Evolutionary conservation across 2,888 invertebrate genomes (phyloP), one percentile per base, ranked within the genome.

Genomic region (Endotricha flammealis): DNA sequence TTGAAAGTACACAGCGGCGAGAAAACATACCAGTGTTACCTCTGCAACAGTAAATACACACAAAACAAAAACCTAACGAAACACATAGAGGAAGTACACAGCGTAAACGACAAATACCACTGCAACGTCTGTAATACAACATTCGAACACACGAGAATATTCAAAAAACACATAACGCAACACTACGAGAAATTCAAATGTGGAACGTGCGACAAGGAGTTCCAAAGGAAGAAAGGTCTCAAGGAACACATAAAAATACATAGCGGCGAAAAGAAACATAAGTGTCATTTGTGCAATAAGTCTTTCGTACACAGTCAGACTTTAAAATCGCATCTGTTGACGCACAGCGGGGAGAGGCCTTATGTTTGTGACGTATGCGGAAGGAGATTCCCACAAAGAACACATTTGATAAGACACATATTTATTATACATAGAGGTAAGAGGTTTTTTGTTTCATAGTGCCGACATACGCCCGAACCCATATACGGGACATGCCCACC

Each of bases 331-430:
- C 83, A 85, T 46, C 77, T 79, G 44, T 51, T 68, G 4, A 85
- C 79, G 0, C 83, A 85, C 12, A 82, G 85, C 0, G 82, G 82
- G 0, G 83, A 85, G 39, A 63, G 63, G 1, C 83, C 83, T 0
- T 77, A 77, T 3, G 69, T 85, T 0, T 85, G 85, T 29, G 81
- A 83, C 30, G 64, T 83, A 0, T 85, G 85, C 22, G 85, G 85
- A 0, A 42, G 74, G 0, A 42, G 79, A 4, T 85, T 83, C 11
- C 75, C 75, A 0, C 82, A 82, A 30, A 36, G 81, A 4, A 80
- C 82, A 0, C 82, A 83, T 57, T 47, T 85, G 8, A 77, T 78
- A 47, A 39, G 85, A 2, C 85, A 85, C 16, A 82, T 85, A 6
- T 71, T 64, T 10, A 78, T 82, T 1, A 81, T 82, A 1, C 85